phyloP scores from a whole-genome alignment of 2,113 vertebrate species.

The Varanus salvator region DNA sequence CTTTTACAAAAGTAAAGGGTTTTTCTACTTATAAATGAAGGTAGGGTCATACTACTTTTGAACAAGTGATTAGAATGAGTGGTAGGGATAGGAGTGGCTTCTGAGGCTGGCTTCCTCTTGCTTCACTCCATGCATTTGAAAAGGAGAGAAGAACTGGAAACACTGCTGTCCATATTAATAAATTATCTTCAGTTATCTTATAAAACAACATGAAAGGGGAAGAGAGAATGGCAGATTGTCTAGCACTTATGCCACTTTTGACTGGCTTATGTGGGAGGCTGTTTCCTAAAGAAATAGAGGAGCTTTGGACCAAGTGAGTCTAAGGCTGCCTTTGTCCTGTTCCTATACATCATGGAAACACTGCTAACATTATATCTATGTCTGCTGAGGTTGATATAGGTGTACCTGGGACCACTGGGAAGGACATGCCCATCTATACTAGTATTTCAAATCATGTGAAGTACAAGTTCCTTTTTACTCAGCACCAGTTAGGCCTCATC shows the following conservation, averaged over 20 bases:
- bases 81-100: background rate
- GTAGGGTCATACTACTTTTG: background rate
- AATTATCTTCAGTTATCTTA: background rate
- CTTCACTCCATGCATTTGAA: background rate
- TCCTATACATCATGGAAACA: background rate
- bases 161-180: background rate
- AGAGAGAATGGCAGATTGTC: background rate
- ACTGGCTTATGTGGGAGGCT: no score
- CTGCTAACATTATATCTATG: background rate
- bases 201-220: background rate
- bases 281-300: no score
- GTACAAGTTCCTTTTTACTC: no score
- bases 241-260: background rate
- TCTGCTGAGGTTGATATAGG: background rate
- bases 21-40: background rate
- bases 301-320: no score
- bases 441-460: no score
- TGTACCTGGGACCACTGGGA: no score
- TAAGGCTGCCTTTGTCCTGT: no score
- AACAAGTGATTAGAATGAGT: background rate
- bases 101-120: background rate
- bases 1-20: conserved; percentile 60
- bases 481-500: no score
- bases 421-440: no score
- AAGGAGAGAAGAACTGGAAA: background rate